These are phyloP conservation scores for Zalophus californianus DNA, from an alignment of 2,797 vertebrate genomes.

Conservation along the genomic window DNA sequence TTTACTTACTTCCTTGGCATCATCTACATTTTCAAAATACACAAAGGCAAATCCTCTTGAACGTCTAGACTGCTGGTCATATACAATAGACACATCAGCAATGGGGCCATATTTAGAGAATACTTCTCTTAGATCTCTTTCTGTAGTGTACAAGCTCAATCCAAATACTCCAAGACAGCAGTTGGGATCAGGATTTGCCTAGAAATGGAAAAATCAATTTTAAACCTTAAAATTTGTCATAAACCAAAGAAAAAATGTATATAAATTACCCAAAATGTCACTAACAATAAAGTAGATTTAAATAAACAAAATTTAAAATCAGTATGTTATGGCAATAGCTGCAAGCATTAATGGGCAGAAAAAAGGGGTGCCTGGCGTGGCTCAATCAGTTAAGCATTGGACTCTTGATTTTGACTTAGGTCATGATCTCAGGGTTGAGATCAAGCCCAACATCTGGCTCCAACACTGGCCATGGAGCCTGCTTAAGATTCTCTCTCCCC, in stretches of 20 bases:
- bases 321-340: neutral
- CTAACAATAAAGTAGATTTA: neutral
- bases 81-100: slow-evolving; percentile 95
- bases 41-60: slow-evolving; percentile 98
- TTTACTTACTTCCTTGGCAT: slow-evolving; percentile 94
- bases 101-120: slow-evolving; percentile 98
- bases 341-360: neutral
- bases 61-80: slow-evolving; percentile 97
- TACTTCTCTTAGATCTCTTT: slow-evolving; percentile 96
- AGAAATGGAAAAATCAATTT: neutral
- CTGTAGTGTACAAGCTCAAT: slow-evolving; percentile 97
- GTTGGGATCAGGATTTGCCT: slow-evolving; percentile 98
- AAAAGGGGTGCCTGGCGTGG: neutral
- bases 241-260: neutral
- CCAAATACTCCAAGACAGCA: slow-evolving; percentile 98
- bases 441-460: neutral
- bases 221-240: neutral
- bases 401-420: neutral
- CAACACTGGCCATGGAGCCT: neutral
- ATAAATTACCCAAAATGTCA: neutral
- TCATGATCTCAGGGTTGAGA: neutral
- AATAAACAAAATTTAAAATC: neutral
- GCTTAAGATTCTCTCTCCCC: no score
- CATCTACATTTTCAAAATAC: slow-evolving; percentile 96
- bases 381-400: neutral